Evolutionary conservation across 2,888 invertebrate species (phyloP), one percentile per base, ranked within the genome.

Genomic region (Agapostemon virescens): DNA sequence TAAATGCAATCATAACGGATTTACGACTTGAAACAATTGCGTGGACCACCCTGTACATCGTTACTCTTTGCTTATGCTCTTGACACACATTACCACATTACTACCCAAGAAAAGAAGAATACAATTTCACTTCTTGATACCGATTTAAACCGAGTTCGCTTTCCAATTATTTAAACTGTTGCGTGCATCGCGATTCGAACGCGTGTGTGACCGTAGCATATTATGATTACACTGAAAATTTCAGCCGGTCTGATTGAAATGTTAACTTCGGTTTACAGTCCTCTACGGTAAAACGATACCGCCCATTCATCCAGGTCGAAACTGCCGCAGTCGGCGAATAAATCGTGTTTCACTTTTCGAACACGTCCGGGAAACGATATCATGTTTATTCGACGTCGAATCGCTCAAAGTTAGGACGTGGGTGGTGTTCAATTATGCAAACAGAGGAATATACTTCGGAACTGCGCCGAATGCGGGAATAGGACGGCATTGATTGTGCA

Each of bases 361-460:
- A 45, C 45, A 58, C 64, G 23, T 45, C 17, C n/a, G 15, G 11
- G 7, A 15, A 15, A 23, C 15, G 33, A 26, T 40, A 15, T 52
- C 30, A 4, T 42, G 40, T 79, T 77, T 77, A 64, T 69, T 30
- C 64, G 61, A 17, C 42, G 45, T 40, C 52, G 70, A 72, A 40
- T 64, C 74, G 69, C 26, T 45, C n/a, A 13, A 23, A 63, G 45
- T 71, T 78, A 63, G 52, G 30, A 79, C 61, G 15, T 13, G 77
- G 63, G 26, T 36, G 36, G 38, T 64, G 49, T 71, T 69, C 63
- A 69, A 66, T 75, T 79, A 75, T 79, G 81, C 49, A 75, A 71
- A 81, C 66, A 55, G 69, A 69, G 36, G 64, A 76, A 76, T 82
- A 63, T 73, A 42, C 61, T 81, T 69, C 30, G 72, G 68, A 67